Base-by-base conservation (phyloP, 1,140 invertebrate genomes). In the Trinorchestia longiramus region DNA sequence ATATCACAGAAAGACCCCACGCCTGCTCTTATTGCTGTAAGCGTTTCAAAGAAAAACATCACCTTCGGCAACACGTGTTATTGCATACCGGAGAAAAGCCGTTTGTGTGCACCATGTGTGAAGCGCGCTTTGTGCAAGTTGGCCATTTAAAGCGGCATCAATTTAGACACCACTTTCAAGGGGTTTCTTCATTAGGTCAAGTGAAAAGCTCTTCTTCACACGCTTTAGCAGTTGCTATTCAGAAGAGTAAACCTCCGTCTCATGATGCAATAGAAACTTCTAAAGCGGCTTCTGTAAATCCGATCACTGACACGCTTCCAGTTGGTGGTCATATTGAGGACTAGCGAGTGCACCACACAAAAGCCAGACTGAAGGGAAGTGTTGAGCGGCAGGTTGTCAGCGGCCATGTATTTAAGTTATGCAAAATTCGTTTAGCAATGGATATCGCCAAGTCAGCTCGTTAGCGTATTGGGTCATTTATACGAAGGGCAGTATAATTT, bases 21-120 rank as follows among this genome's bases (percentile, higher is more conserved):
- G 96, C 96, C 28, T 97, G 97, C 95, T 95, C 96, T 40, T 97
- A 96, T 95, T 97, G 97, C 88, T 96, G 95, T 44, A 97, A 97
- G 95, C 96, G 96, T 47, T 97, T 97, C 95, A 96, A 96, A 88
- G 96, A 96, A 87, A 96, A 97, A 95, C 96, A 97, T 43, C 96
- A 96, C 87, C 95, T 97, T n/a, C 95, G 97, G 43, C 96, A 96
- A 88, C 97, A 97, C 88, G 96, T 96, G 87, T 96, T 97, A 23
- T 87, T 97, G 8, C 96, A 97, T 47, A 97, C 96, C 17, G 96
- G 96, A 95, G 97, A 97, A 96, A 97, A 97, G 96, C 97, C 97
- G 45, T 97, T 97, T 96, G 96, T 96, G 42, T 97, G 97, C 90
- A 53, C 96, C 42, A 77, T 96, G 41, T 97, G 97, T 96, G 96